Percentiles rank a stretch among this genome's conserved stretches.
These are phyloP conservation scores for Trichopria drosophilae DNA, from an alignment of 2,888 invertebrate species.

Conservation along the genomic window DNA sequence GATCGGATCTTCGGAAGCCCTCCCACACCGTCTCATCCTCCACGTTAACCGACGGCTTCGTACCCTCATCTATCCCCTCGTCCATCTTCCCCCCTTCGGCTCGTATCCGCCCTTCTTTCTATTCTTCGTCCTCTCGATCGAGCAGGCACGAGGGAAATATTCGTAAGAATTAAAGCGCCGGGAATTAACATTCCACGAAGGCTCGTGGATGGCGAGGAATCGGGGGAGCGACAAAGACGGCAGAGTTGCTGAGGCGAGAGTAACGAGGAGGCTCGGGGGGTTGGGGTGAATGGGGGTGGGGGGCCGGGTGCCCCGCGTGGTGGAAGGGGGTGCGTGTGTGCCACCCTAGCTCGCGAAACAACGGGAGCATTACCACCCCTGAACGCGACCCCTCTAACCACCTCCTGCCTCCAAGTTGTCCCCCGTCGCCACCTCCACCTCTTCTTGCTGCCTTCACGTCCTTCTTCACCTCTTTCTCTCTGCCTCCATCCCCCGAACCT, in stretches of 20 bases:
- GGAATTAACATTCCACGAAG: slow-evolving; percentile 58
- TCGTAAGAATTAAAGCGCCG: slow-evolving; percentile 59
- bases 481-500: slow-evolving; percentile 35
- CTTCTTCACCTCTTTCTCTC: slow-evolving; percentile 27
- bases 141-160: slow-evolving; percentile 53
- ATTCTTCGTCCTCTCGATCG: slow-evolving; percentile 31
- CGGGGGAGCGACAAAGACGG: slow-evolving; percentile 24
- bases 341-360: slow-evolving; percentile 54
- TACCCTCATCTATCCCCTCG: slow-evolving; percentile 22
- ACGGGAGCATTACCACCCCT: slow-evolving; percentile 53
- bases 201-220: slow-evolving; percentile 26
- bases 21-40: slow-evolving; percentile 22
- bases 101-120: slow-evolving; percentile 33
- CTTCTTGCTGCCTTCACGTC: slow-evolving; percentile 19
- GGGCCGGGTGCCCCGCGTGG: slow-evolving; percentile 9
- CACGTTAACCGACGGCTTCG: slow-evolving; percentile 26
- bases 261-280: slow-evolving; percentile 25
- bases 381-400: slow-evolving; percentile 41
- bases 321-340: slow-evolving; percentile 48
- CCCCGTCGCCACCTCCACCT: slow-evolving; percentile 32
- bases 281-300: slow-evolving; percentile 21
- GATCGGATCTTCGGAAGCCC: no score
- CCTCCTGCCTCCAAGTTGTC: slow-evolving; percentile 36
- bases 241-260: slow-evolving; percentile 29
- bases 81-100: slow-evolving; percentile 31